Base-by-base conservation (phyloP, 2,888 invertebrate genomes). In the Branchipolynoe longqiensis region DNA sequence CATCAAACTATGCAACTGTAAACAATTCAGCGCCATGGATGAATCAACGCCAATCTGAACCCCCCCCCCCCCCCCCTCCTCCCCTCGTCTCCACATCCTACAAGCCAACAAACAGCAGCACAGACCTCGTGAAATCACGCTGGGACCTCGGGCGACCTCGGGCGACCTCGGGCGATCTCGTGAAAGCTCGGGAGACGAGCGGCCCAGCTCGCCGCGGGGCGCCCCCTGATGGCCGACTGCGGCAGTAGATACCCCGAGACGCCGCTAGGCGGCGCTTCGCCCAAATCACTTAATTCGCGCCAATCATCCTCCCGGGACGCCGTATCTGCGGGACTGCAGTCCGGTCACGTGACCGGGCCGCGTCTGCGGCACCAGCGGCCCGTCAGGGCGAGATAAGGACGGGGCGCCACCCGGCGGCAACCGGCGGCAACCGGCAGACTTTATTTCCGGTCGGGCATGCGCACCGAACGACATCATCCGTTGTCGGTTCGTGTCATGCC, bases 251-350 rank as follows among this genome's bases (percentile, higher is more conserved):
- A 78, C 78, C 41, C 28, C 1, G 14, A 28, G 78, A 78, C 48
- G 28, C n/a, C 33, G 78, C 48, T 25, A 28, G 28, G 48, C 54
- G 25, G 40, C 48, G 78, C 18, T 12, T 38, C 78, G 36, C 0
- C 69, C 54, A 54, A 78, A 78, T 78, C 78, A 78, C 78, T 78
- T 78, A 78, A 78, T 78, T 78, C 78, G 41, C 78, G 48, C 78
- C 78, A 78, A 78, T 78, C 78, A 78, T 78, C 78, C 78, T 78
- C 78, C 18, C 22, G 78, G 78, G 78, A 78, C 48, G n/a, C 48
- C 78, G 48, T 78, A 78, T 78, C 78, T 78, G 78, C 78, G 78
- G 78, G 78, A 48, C 31, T 78, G 41, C 18, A 25, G 28, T 18
- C 69, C n/a, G 69, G 31, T 69, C 69, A 69, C 69, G 69, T 69